Conservation (phyloP, 1,140 invertebrate genomes). For the Pseudachorutes palmiensis region DNA sequence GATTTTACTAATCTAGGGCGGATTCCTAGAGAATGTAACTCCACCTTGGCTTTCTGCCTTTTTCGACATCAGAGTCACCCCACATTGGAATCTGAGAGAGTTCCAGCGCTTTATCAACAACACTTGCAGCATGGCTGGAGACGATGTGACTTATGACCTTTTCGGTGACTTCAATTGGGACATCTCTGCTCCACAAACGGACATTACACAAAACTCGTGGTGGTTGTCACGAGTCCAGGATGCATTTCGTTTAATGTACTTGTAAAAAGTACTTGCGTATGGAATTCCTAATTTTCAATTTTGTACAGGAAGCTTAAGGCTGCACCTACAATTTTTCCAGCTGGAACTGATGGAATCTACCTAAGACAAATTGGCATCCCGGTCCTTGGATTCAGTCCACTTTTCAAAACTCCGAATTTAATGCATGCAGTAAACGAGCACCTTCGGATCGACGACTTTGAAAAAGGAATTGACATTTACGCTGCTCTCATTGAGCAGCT, state of each 20-base stretch:
- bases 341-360: neutral
- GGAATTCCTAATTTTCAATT: neutral
- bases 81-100: constrained; percentile 57
- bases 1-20: constrained; percentile 49
- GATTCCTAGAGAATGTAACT: constrained; percentile 86
- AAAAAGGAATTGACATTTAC: neutral
- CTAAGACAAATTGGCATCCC: neutral
- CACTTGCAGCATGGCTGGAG: constrained; percentile 76
- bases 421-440: neutral
- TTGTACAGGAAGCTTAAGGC: neutral
- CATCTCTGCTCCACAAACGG: neutral
- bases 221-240: neutral
- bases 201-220: neutral
- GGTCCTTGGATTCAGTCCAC: neutral
- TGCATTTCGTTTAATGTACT: neutral
- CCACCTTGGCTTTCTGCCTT: constrained; percentile 65
- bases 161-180: neutral
- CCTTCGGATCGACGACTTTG: neutral
- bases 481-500: neutral
- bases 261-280: neutral
- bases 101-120: constrained; percentile 63
- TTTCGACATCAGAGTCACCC: constrained; percentile 74
- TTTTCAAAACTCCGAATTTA: neutral
- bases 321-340: neutral
- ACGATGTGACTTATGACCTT: constrained; percentile 57